Evolutionary conservation across 2,113 vertebrate species (phyloP), one percentile per base, ranked within the genome.

Genomic region (Hypanus sabinus): DNA sequence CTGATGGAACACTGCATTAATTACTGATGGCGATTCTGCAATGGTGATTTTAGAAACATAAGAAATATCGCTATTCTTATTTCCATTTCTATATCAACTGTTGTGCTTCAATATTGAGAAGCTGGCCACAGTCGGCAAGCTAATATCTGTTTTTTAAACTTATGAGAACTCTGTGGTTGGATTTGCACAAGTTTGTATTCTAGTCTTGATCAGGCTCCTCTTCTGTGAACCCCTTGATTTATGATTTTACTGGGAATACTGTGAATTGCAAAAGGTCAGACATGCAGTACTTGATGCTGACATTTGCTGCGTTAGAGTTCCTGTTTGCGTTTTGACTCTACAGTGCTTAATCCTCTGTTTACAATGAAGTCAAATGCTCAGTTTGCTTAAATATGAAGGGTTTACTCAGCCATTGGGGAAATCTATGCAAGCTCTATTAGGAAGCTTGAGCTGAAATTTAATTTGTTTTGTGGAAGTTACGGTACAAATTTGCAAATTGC

Each of bases 141-240:
- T 70, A 36, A 24, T 93, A 75, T 93, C 70, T 73, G 22, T 93
- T 93, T 73, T 93, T 75, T 7, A 93, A 36, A 75, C 70, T 75
- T 93, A 93, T 93, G 27, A 20, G 60, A 90, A 65, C 85, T 65
- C 60, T 71, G 68, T 46, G 38, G 91, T 93, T 93, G 91, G 36
- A 93, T 75, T 93, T 93, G 70, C 24, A 55, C 36, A 38, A 55
- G 36, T 93, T 73, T 46, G 55, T 93, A 73, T 73, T 93, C 91
- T 93, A 93, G 73, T 93, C 91, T 93, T 73, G 91, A 93, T 93
- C 68, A 93, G 38, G 73, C 70, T 93, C 91, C 73, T 93, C 91
- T 68, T 93, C 91, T 93, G 65, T 75, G 55, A 93, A 93, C 91
- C 68, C 36, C 22, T 93, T 73, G 36, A 75, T 93, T 93, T 75